Evolutionary conservation across 2,113 vertebrate genomes (phyloP).

Genomic region (Melospiza melodia): DNA sequence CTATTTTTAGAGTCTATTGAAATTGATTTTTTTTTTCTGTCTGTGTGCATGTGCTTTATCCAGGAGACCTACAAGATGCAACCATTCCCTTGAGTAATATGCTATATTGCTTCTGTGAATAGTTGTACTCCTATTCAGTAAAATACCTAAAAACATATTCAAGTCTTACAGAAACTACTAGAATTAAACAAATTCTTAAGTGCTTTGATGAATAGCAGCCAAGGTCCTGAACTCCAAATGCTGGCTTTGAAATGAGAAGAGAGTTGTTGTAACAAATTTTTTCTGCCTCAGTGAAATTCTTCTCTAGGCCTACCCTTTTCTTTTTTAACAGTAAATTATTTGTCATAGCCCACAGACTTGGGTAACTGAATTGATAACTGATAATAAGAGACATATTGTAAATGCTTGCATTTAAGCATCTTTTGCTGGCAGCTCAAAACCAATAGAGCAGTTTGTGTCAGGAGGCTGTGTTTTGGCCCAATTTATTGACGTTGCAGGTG

Average conservation of each 20-base stretch:
- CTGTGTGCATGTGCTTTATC: not conserved
- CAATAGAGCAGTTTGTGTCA: not conserved
- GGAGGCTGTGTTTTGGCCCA: not conserved
- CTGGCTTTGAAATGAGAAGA: not conserved
- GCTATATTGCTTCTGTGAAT: not conserved
- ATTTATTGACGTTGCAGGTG: not conserved
- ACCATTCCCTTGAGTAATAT: conserved; percentile 30
- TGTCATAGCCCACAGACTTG: not conserved
- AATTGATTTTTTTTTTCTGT: conserved; percentile 43
- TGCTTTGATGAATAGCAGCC: conserved; percentile 22
- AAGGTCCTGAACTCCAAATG: not conserved
- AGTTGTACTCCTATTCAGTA: conserved; percentile 18
- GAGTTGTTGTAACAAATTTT: not conserved
- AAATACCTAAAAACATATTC: conserved; percentile 2
- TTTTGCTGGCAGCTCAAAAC: not conserved
- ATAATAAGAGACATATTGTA: not conserved
- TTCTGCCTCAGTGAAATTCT: not conserved
- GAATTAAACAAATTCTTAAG: conserved; percentile 43
- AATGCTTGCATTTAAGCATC: not conserved
- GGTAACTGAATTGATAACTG: not conserved
- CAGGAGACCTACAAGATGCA: not conserved
- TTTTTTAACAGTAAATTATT: not conserved
- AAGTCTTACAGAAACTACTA: conserved; percentile 5
- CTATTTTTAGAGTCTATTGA: conserved; percentile 53
- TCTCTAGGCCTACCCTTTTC: not conserved